Conservation (phyloP, 64 coral and sea anemone genomes). For the Catalaphyllia jardinei region DNA sequence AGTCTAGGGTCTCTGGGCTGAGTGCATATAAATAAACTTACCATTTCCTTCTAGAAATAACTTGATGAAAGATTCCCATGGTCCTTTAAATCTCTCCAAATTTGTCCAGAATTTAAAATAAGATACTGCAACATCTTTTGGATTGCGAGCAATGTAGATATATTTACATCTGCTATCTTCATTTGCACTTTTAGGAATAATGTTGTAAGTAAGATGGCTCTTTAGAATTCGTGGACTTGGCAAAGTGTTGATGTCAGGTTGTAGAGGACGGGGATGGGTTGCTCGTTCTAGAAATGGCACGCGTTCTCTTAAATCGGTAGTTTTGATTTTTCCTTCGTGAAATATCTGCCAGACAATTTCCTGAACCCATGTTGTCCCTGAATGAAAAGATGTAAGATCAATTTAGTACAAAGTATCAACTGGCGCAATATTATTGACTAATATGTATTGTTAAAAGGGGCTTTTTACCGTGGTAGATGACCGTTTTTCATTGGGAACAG, state of each 20-base stretch:
- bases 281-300: slow-evolving; percentile 19
- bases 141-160: slow-evolving; percentile 49
- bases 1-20: too few species aligned
- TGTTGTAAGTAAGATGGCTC: slow-evolving; percentile 37
- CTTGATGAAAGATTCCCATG: slow-evolving; percentile 23
- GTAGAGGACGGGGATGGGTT: neutral
- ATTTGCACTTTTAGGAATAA: slow-evolving; percentile 18
- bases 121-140: slow-evolving; percentile 53
- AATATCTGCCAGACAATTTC: slow-evolving; percentile 59
- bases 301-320: neutral
- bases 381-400: neutral
- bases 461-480: too few species aligned
- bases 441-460: too few species aligned
- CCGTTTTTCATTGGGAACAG: too few species aligned
- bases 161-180: slow-evolving; percentile 12
- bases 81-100: neutral
- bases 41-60: slow-evolving; percentile 24
- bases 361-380: slow-evolving; percentile 40
- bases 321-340: neutral
- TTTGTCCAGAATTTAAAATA: neutral
- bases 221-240: slow-evolving; percentile 36
- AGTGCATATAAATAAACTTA: neutral
- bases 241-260: neutral
- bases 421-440: too few species aligned
- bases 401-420: neutral